A percentile compares a stretch with the other conserved stretches of the same genome.
These are phyloP conservation scores for Mactra quadrangularis DNA, from an alignment of 1,140 invertebrate species.

Conservation along the genomic window DNA sequence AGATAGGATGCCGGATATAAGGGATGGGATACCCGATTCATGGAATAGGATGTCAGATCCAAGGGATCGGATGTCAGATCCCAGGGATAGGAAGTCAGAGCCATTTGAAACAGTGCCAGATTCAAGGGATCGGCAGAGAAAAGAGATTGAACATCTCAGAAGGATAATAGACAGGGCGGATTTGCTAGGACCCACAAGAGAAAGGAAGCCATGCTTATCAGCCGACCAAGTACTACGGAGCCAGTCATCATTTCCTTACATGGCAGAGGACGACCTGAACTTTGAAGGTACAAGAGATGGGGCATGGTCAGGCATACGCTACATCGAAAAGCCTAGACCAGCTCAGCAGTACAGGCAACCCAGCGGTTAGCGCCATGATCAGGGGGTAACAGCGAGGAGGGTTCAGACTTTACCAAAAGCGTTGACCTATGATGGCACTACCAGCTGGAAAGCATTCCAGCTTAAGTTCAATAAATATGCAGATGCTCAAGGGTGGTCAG, in stretches of 20 bases:
- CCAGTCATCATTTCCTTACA: too few species aligned
- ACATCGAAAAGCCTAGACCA: neutral
- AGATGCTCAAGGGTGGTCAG: conserved; percentile 5
- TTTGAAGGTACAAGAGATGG: neutral
- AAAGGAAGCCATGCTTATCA: neutral
- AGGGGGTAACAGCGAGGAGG: neutral
- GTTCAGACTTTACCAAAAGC: neutral
- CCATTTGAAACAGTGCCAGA: too few species aligned
- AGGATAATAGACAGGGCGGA: neutral
- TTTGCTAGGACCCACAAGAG: conserved; percentile 1
- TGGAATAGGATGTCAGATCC: too few species aligned
- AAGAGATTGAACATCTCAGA: neutral
- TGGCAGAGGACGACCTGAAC: too few species aligned
- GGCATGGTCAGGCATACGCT: neutral
- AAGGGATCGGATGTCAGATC: too few species aligned
- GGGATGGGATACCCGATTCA: too few species aligned
- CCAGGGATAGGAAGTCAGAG: too few species aligned
- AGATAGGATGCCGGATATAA: too few species aligned
- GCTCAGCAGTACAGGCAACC: neutral
- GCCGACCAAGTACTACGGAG: neutral
- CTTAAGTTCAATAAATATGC: conserved; percentile 28
- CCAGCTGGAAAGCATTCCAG: conserved; percentile 19
- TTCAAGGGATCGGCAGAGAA: neutral
- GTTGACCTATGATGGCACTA: conserved; percentile 1
- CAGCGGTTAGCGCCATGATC: too few species aligned